Evolutionary conservation across 2,113 vertebrate species (phyloP), one percentile per base, ranked within the genome.

Genomic region (Lycaon pictus): DNA sequence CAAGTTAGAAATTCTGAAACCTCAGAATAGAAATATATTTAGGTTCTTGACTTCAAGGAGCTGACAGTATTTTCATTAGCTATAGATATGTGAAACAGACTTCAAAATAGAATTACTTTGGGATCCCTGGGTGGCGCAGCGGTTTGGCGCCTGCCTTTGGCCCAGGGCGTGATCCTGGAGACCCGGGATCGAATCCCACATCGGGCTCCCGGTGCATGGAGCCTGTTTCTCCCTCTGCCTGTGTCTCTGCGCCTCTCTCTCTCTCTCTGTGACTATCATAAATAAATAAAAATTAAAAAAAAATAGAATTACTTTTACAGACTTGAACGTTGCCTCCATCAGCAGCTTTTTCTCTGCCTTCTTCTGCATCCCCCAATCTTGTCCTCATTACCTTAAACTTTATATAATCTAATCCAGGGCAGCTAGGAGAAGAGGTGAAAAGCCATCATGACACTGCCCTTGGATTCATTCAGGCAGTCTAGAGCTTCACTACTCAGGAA

Each of bases 1-100:
- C 22, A 85, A 80, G 72, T 96, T 85, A 60, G 32, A 92, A 95
- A n/a, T 80, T 69, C 37, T 32, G 22, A 48, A 79, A 92, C 65
- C 15, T 90, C 51, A 87, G 43, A 63, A 48, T 60, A 67, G 53
- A 91, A 91, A 77, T 88, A 1, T 83, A 90, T 80, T 90, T 71
- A 76, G 23, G 43, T 82, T 90, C 71, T 95, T 76, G 74, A 55
- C 25, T 48, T 77, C 29, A 84, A 56, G 35, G 69, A 88, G 6
- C 22, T 83, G 76, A 29, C 81, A 22, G 35, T 51, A 72, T 53
- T 94, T 90, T 65, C 92, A 69, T 76, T 71, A 83, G n/a, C n/a
- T 56, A 23, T 25, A 77, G 17, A 16, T 91, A 43, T 51, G 23
- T 92, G 67, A 92, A 95, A 69, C n/a, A 58, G 56, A 62, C 67